Evolutionary conservation across 2,888 invertebrate genomes (phyloP).

Genomic region (Xestobium rufovillosum): DNA sequence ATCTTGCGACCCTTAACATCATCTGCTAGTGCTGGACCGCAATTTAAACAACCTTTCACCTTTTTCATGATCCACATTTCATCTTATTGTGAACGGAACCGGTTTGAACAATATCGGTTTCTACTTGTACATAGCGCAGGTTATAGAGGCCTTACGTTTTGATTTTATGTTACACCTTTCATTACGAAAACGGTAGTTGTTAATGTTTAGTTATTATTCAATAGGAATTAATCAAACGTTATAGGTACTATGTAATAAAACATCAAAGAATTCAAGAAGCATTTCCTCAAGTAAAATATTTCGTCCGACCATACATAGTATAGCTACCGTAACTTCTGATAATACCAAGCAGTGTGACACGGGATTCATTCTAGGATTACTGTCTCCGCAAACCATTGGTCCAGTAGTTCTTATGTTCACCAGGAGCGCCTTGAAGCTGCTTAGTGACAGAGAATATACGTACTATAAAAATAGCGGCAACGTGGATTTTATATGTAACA

Average conservation of each 20-base stretch:
- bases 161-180: too few relatives aligned
- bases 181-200: too few relatives aligned
- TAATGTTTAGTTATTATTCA: too few relatives aligned
- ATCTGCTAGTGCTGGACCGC: background rate
- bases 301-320: too few relatives aligned
- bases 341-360: too few relatives aligned
- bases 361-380: conserved; percentile 1
- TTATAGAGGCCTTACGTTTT: too few relatives aligned
- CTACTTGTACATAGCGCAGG: too few relatives aligned
- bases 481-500: background rate
- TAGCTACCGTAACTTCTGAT: too few relatives aligned
- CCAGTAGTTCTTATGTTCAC: background rate
- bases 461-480: conserved; percentile 2
- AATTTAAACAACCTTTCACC: background rate
- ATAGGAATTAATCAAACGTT: too few relatives aligned
- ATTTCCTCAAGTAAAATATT: background rate
- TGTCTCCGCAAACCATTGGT: conserved; percentile 3
- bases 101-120: background rate
- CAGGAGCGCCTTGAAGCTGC: background rate
- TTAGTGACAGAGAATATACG: too few relatives aligned
- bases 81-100: background rate
- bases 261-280: too few relatives aligned
- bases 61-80: background rate
- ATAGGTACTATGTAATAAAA: too few relatives aligned
- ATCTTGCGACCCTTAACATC: conserved; percentile 5